Evolutionary conservation across 2,797 vertebrate genomes (phyloP).

Genomic region (Cottoperca gobio): DNA sequence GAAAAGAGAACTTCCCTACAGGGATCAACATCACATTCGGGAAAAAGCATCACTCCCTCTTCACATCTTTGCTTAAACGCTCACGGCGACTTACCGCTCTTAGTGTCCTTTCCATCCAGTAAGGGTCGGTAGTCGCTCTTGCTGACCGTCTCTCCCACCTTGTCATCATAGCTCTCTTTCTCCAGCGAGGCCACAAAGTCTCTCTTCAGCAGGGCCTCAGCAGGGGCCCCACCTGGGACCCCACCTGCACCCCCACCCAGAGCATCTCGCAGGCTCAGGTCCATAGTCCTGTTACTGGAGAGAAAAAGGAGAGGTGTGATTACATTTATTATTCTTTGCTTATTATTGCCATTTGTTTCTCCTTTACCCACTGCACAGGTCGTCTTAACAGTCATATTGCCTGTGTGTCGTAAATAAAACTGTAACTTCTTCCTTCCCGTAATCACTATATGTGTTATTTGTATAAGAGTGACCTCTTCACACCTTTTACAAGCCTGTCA

Average conservation of each 20-base stretch:
- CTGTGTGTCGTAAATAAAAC: neutral
- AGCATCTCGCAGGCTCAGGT: constrained; percentile 93
- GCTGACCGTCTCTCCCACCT: constrained; percentile 91
- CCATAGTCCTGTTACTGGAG: constrained; percentile 78
- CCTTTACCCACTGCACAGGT: neutral
- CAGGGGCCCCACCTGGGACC: constrained; percentile 68
- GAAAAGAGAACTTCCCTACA: neutral
- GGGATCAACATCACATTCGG: constrained; percentile 24
- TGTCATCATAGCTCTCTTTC: constrained; percentile 91
- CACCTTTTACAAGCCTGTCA: neutral
- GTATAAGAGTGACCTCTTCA: neutral
- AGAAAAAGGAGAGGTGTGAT: constrained; percentile 10
- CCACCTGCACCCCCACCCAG: constrained; percentile 71
- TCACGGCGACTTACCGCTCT: constrained; percentile 67
- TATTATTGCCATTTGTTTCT: neutral
- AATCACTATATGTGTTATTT: neutral
- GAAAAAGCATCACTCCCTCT: neutral
- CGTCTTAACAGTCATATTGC: neutral
- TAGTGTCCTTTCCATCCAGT: constrained; percentile 88
- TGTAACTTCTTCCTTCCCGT: neutral
- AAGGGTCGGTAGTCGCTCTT: constrained; percentile 93
- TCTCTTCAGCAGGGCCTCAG: constrained; percentile 87
- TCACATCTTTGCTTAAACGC: neutral
- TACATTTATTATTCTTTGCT: neutral
- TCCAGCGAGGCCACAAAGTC: constrained; percentile 92